These are phyloP conservation scores for Ibycter americanus DNA, from an alignment of 2,797 vertebrate genomes.

Conservation along the genomic window DNA sequence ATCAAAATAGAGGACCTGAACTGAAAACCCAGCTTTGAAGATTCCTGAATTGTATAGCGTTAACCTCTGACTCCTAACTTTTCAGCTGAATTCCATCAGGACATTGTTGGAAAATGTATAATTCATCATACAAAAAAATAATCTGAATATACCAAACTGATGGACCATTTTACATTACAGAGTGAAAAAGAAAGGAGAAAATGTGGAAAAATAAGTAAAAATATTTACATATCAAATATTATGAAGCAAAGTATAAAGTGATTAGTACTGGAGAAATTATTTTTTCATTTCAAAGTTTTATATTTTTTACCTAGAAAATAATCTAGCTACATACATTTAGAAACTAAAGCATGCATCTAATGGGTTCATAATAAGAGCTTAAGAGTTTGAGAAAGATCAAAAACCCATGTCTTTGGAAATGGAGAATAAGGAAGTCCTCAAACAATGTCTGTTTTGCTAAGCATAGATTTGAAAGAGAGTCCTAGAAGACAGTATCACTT, in stretches of 20 bases:
- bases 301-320: background rate
- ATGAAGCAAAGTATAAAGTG: background rate
- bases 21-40: background rate
- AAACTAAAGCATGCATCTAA: background rate
- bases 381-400: background rate
- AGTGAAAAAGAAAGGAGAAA: background rate
- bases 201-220: background rate
- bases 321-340: background rate
- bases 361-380: background rate
- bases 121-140: background rate
- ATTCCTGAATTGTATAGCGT: background rate
- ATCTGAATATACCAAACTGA: background rate
- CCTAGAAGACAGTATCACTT: background rate
- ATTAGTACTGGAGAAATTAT: background rate
- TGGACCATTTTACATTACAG: background rate
- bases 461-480: background rate
- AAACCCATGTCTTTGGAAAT: background rate
- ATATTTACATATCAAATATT: background rate
- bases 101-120: background rate
- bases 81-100: background rate
- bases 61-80: background rate
- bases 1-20: background rate
- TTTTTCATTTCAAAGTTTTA: background rate
- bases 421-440: background rate
- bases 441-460: background rate